Base-by-base conservation (phyloP, 2,113 vertebrate genomes). In the Hippocampus comes region DNA sequence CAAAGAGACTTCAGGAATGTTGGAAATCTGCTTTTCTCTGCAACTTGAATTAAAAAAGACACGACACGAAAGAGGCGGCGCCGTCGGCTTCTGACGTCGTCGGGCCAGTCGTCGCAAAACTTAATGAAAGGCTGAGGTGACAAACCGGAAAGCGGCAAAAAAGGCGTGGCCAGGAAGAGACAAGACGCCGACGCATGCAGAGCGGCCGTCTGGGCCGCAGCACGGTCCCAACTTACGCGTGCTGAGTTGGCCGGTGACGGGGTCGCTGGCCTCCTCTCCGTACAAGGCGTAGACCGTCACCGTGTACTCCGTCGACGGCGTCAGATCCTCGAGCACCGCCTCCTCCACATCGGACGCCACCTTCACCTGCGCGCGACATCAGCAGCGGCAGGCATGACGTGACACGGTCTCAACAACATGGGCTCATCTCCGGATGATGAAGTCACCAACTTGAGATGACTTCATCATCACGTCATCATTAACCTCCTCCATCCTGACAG, bases 211-310 rank as follows among this genome's bases (percentile, higher is more conserved):
- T 34, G 30, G 30, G 9, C 34, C 34, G 34, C 34, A 38, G 34
- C 14, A 18, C 12, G 1, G 2, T n/a, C 30, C 25, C n/a, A 9
- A 91, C 96, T 84, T 87, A 99, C 97, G 12, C 76, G 97, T 99
- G 51, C 94, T 98, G 90, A 96, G 94, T 88, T 99, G 97, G 71
- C 93, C 93, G 66, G 96, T 97, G 76, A 95, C 94, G 14, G 97
- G 97, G 86, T 99, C 97, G 8, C 97, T 99, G 86, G 97, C 96
- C 84, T 99, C 97, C 79, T 99, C 96, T 73, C 96, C 97, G 48
- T 97, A 98, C 95, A 99, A 92, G 60, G 95, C 96, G 42, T 99
- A 99, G 21, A 99, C 94, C 0, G 97, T 98, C 41, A 99, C 95
- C 0, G 95, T 99, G 83, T 99, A 99, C 81, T 99, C 97, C 0